A percentile compares a stretch with the other conserved stretches of the same genome.
These are phyloP conservation scores for Trididemnum miniatum DNA, from an alignment of 23 tunicate species.

Conservation along the genomic window DNA sequence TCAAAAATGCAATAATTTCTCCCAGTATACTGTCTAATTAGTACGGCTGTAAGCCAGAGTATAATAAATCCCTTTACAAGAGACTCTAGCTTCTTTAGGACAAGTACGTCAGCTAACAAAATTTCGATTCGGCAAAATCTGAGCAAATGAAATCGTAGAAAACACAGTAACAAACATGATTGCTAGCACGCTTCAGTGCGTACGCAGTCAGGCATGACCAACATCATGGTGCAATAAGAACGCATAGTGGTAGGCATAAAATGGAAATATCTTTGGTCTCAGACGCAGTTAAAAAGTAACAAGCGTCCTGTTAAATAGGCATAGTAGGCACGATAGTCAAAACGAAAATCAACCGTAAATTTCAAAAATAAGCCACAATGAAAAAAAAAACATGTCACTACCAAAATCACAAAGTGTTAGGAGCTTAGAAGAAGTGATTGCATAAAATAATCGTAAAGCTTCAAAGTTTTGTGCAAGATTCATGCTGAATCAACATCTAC, in stretches of 20 bases:
- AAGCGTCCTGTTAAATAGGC: conserved; percentile 20
- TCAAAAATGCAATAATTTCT: background rate
- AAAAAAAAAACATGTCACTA: background rate
- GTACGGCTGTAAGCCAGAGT: background rate
- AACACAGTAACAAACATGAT: background rate
- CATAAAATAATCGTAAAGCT: background rate
- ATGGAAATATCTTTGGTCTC: too few relatives aligned
- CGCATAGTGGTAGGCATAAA: background rate
- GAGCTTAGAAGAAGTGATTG: too few relatives aligned
- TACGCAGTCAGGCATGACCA: conserved; percentile 1
- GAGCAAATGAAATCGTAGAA: background rate
- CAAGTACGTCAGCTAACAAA: background rate
- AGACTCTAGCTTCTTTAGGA: background rate
- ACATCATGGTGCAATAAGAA: background rate
- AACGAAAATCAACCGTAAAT: background rate
- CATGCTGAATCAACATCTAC: conserved; percentile 39
- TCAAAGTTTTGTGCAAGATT: background rate
- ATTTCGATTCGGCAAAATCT: background rate
- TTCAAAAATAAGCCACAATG: conserved; percentile 21
- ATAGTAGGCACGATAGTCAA: conserved; percentile 7
- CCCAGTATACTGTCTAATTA: too few relatives aligned
- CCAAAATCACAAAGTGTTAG: background rate
- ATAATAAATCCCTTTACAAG: background rate
- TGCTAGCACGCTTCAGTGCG: conserved; percentile 25
- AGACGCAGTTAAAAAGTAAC: background rate